Base-by-base conservation (phyloP, 2,113 vertebrate genomes). In the Percina caprodes region DNA sequence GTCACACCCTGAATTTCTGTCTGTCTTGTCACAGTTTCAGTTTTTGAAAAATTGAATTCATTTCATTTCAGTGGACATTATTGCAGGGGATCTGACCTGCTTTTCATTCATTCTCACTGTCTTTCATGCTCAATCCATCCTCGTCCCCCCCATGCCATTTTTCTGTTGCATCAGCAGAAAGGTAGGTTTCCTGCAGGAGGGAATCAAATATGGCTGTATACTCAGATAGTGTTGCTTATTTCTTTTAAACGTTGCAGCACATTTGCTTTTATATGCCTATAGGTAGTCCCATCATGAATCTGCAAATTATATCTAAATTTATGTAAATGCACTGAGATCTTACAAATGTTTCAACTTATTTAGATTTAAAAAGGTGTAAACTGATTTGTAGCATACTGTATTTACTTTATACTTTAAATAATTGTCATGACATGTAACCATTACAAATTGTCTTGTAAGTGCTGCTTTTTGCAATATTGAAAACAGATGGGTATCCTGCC, bases 31-130 rank as follows among this genome's bases (percentile, higher is more conserved):
- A 52, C 33, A 45, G 18, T 30, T 45, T 78, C 24, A 33, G 18
- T 19, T 56, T 71, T 21, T 67, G 49, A 71, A 35, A 80, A 78
- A 74, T 14, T 6, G 2, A 79, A 69, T 80, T 77, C 9, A 62
- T 21, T 79, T 78, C 58, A 48, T 46, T 66, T 83, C 26, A 55
- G 35, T 13, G 51, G 63, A 73, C 51, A n/a, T 70, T 69, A 16
- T 46, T 52, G 63, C 33, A n/a, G 46, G 42, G 60, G 77, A 70
- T 49, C 33, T 67, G 78, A 88, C 82, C 82, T 74, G 83, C 62
- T 84, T 63, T 56, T 75, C 72, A 15, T 66, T 74, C 77, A 54
- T 78, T 16, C 76, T 42, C 3, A 2, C 63, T 24, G 12, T 24
- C 35, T 77, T 56, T 84, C 45, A 84, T 65, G 56, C 69, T 75